Base-by-base conservation (phyloP, 1,140 invertebrate species). In the Drosophila baimaii region DNA sequence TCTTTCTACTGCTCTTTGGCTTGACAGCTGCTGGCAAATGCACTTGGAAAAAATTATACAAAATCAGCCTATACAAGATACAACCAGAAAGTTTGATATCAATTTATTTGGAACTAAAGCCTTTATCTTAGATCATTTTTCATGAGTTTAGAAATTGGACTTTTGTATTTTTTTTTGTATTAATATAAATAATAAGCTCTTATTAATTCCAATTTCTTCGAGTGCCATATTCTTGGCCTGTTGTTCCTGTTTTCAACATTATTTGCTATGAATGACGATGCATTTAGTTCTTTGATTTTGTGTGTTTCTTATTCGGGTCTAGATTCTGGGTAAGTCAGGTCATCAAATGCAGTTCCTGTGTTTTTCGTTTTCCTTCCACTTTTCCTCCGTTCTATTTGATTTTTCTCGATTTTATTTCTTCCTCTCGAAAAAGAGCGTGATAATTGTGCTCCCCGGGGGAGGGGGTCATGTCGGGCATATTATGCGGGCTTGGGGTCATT, bases 331-430 rank as follows among this genome's bases (percentile, higher is more conserved):
- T 73, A 86, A 79, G 46, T 52, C 58, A 35, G 61, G 69, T 0
- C 69, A 64, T 41, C 61, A 81, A 85, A 86, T 86, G 78, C 82
- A 86, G 83, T 86, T 86, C 79, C 83, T 88, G 72, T 86, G 84
- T 86, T 88, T 33, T 85, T 84, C 51, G 19, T 31, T 44, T 51
- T 72, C 23, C 69, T 70, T 69, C 51, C 52, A 72, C 55, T 59
- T 56, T 44, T 55, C 31, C 35, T 39, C 15, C 39, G 41, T 72
- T 80, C 35, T 77, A 63, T 77, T 76, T 76, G 73, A 75, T 76
- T 76, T 49, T 49, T 73, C 35, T 47, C 51, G 41, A 55, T 47
- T 57, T 54, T 55, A 27, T 64, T 41, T 47, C 39, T 57, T 79
- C 49, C 64, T 75, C 64, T 47, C 46, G 7, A 41, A 46, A 51